Base-by-base conservation (phyloP, 2,888 invertebrate genomes). In the Hypsopygia costalis region DNA sequence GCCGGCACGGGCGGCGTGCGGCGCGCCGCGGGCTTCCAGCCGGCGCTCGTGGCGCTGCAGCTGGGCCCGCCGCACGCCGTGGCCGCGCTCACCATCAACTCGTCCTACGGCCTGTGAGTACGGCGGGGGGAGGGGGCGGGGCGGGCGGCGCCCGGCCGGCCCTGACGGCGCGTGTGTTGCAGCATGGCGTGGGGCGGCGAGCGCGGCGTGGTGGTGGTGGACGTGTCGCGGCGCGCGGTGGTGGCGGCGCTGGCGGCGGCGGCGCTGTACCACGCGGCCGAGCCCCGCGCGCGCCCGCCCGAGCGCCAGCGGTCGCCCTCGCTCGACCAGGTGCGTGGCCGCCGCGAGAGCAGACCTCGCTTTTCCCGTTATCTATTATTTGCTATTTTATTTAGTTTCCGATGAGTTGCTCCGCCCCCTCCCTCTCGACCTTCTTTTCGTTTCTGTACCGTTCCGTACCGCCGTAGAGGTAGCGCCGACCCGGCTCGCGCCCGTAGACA, bases 101-200 rank as follows among this genome's bases (percentile, higher is more conserved):
- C 98, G 62, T 96, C 96, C 43, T 98, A 97, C 87, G 98, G 98
- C 85, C 92, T 99, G 98, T 98, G 90, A 94, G 97, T 93, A 11
- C 10, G 3, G n/a, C n/a, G n/a, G 11, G 11, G 33, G 1, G 7
- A 20, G 1, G 6, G 8, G 27, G 21, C 33, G 11, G 25, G n/a
- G 30, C 30, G 10, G 5, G 16, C 16, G 4, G 30, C 30, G 30
- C 10, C 10, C 11, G 3, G 16, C 10, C 3, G 30, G 30, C 7
- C 6, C 6, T 12, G 31, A 31, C 11, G 11, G 11, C 5, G 21
- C 16, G 25, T 34, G 9, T 28, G 30, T 21, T 28, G 10, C 87
- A 98, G 98, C 77, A 92, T 99, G 94, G 97, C 98, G 68, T 98
- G 98, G 91, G 98, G 98, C 67, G 98, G 97, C 79, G 98, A 98